Evolutionary conservation across 2,797 vertebrate species (phyloP), one percentile per base, ranked within the genome.

Genomic region (Synaphobranchus kaupii): DNA sequence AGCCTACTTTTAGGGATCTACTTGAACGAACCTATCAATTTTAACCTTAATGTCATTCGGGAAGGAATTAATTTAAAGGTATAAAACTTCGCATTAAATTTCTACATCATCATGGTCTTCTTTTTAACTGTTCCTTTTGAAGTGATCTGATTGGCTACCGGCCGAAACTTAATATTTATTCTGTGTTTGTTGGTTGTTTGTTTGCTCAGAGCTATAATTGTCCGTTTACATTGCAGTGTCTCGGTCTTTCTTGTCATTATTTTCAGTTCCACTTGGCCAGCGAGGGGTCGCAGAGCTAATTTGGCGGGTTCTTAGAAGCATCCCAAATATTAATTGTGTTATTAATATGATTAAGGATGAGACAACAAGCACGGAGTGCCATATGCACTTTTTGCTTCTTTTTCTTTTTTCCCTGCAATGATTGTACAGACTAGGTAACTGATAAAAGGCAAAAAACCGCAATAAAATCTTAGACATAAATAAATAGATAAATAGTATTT

Each of bases 211-310:
- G 93, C 94, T 94, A 90, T 93, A 93, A 95, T 94, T 92, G 93
- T 90, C 90, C 90, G 83, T 90, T 94, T 94, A 93, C 88, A 83
- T 93, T 94, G 92, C 89, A 89, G 91, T 92, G 90, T 94, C 92
- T 94, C 92, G 90, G 92, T 92, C 92, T 92, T 93, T 93, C 95
- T 95, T 93, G 92, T 94, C 94, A 96, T 96, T 96, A 93, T 96
- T 95, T 96, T 94, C 95, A 93, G 95, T 96, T 96, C 94, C 95
- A 94, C 94, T 94, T 94, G 95, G 94, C 93, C 94, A 95, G 93
- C 93, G 90, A 91, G 63, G 92, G 94, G 94, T 94, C 95, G 94
- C 91, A 89, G 91, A 94, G 92, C 92, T 94, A 93, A 92, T 90
- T 89, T 84, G 68, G 31, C 82, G 44, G 54, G 86, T 78, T 83